These are phyloP conservation scores for Muntiacus reevesi DNA, from an alignment of 2,113 vertebrate genomes.

Conservation along the genomic window DNA sequence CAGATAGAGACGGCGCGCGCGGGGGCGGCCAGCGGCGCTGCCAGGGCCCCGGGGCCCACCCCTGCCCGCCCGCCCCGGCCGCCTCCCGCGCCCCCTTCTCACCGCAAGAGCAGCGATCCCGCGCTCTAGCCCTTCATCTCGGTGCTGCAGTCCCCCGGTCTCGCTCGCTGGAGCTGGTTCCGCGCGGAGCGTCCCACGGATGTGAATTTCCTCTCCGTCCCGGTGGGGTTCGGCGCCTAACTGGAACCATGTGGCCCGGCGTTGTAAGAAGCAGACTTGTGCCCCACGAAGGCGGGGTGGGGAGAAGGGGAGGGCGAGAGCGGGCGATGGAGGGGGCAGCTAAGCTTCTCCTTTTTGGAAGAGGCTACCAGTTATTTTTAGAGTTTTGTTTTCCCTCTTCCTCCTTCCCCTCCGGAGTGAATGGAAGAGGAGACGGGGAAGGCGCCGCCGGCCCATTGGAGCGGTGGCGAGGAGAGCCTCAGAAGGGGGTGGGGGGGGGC, in stretches of 20 bases:
- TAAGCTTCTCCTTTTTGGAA: slow-evolving; percentile 32
- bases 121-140: slow-evolving; percentile 47
- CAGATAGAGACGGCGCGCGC: slow-evolving; percentile 81
- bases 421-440: slow-evolving; percentile 25
- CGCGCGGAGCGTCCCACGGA: slow-evolving; percentile 73
- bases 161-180: slow-evolving; percentile 71
- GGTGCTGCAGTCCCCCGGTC: slow-evolving; percentile 78
- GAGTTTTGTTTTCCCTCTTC: slow-evolving; percentile 64
- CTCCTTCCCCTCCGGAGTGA: slow-evolving; percentile 2
- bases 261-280: slow-evolving; percentile 71
- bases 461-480: background rate
- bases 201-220: slow-evolving; percentile 72
- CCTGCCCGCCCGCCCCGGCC: background rate
- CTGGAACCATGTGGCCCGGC: slow-evolving; percentile 80
- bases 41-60: slow-evolving; percentile 25
- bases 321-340: background rate
- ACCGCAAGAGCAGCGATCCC: slow-evolving; percentile 51
- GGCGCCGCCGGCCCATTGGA: slow-evolving; percentile 30
- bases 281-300: slow-evolving; percentile 28
- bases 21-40: slow-evolving; percentile 62
- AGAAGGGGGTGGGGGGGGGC: background rate
- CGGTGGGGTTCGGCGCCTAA: slow-evolving; percentile 78
- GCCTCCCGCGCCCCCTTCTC: slow-evolving; percentile 46
- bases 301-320: slow-evolving; percentile 27
- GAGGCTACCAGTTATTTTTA: slow-evolving; percentile 66